These are phyloP conservation scores for Pseudochirops cupreus DNA, from an alignment of 2,797 vertebrate genomes.

Conservation along the genomic window DNA sequence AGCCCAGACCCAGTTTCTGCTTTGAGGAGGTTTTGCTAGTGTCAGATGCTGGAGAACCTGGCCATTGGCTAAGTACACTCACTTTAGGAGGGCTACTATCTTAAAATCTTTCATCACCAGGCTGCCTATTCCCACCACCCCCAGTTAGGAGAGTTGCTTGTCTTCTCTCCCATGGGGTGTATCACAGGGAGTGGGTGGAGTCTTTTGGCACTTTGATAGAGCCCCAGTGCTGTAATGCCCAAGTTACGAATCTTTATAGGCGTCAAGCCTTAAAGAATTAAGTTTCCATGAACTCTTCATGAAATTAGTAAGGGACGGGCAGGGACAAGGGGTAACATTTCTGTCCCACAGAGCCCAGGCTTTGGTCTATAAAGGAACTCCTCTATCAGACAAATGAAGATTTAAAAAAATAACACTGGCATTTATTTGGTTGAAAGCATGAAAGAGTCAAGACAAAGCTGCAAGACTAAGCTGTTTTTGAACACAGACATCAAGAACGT, in stretches of 20 bases:
- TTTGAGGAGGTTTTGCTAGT: not conserved
- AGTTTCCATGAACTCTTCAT: slow-evolving; percentile 3
- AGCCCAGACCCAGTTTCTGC: not conserved
- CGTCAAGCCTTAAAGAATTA: not conserved
- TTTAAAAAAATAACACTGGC: no score
- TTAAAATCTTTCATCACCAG: not conserved
- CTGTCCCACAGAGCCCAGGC: not conserved
- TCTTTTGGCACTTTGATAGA: slow-evolving; percentile 5
- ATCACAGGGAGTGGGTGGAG: not conserved
- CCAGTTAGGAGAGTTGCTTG: slow-evolving; percentile 1
- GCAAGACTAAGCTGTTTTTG: not conserved
- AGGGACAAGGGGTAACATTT: not conserved
- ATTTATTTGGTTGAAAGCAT: not conserved
- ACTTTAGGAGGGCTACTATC: not conserved
- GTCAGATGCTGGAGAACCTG: not conserved
- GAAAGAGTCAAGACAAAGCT: not conserved
- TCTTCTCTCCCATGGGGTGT: slow-evolving; percentile 1
- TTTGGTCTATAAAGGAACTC: slow-evolving; percentile 24
- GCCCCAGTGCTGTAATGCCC: not conserved
- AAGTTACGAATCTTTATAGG: not conserved
- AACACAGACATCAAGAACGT: not conserved
- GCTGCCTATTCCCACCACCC: not conserved
- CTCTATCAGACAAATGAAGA: not conserved
- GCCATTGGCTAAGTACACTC: not conserved
- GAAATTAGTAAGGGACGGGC: slow-evolving; percentile 8